A percentile compares a stretch with the other conserved stretches of the same genome.
Conservation (phyloP, 1,140 invertebrate species). For the Drosophila kikkawai region DNA sequence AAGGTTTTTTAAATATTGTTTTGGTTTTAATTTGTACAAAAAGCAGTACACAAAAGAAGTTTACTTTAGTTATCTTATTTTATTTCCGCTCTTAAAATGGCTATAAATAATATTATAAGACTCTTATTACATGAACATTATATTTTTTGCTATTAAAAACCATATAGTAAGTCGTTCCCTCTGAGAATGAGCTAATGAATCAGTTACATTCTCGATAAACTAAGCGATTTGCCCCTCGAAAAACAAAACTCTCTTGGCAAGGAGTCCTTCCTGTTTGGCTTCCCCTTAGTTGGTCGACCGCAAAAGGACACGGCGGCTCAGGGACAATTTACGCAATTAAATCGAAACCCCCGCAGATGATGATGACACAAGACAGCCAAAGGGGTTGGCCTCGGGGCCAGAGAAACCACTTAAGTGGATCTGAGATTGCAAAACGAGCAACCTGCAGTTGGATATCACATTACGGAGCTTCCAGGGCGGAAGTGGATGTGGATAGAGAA, state of each 20-base stretch:
- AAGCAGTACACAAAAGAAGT: no score
- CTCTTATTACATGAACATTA: slow-evolving; percentile 8
- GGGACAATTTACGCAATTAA: slow-evolving; percentile 41
- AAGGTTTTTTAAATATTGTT: neutral
- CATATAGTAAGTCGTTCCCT: neutral
- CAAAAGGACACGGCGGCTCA: slow-evolving; percentile 32
- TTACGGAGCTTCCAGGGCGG: slow-evolving; percentile 47
- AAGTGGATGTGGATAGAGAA: slow-evolving; percentile 51
- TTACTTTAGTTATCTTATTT: neutral
- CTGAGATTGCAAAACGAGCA: slow-evolving; percentile 52
- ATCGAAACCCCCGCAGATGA: slow-evolving; percentile 28
- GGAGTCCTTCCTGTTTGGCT: slow-evolving; percentile 44
- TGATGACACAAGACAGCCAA: slow-evolving; percentile 22
- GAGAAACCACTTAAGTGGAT: slow-evolving; percentile 73
- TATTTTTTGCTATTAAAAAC: slow-evolving; percentile 15
- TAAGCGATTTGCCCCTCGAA: slow-evolving; percentile 25
- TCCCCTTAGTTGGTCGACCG: slow-evolving; percentile 15
- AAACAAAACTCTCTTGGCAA: slow-evolving; percentile 4
- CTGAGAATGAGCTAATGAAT: slow-evolving; percentile 30
- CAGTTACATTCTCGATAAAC: slow-evolving; percentile 11
- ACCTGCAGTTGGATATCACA: slow-evolving; percentile 67
- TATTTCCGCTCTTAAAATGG: neutral
- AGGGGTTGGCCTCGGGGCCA: slow-evolving; percentile 36
- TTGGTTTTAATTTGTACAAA: neutral
- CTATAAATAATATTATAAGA: neutral